Evolutionary conservation across 2,113 vertebrate species (phyloP).

Genomic region (Rhinoderma darwinii): DNA sequence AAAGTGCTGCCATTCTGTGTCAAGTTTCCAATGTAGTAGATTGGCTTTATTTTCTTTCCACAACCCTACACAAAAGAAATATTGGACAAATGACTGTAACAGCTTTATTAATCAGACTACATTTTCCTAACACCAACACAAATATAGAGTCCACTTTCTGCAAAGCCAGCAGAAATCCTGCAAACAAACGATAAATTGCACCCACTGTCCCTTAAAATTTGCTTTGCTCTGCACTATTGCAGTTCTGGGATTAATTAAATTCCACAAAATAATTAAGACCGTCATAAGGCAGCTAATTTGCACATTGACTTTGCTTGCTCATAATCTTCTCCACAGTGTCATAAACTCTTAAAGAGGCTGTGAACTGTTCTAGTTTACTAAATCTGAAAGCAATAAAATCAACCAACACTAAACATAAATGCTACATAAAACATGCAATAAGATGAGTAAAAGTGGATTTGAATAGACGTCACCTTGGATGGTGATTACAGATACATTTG

Average conservation of each 20-base stretch:
- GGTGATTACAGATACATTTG: neutral
- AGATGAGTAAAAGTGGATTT: slow-evolving; percentile 3
- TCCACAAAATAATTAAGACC: slow-evolving; percentile 60
- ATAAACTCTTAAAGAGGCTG: slow-evolving; percentile 53
- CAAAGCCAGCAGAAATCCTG: slow-evolving; percentile 50
- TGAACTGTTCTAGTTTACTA: slow-evolving; percentile 27
- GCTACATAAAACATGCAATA: neutral
- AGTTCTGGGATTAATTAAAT: slow-evolving; percentile 60
- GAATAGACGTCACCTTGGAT: slow-evolving; percentile 25
- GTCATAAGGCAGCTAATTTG: slow-evolving; percentile 59
- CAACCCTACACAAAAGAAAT: slow-evolving; percentile 16
- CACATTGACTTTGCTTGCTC: slow-evolving; percentile 55
- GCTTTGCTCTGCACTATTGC: slow-evolving; percentile 57
- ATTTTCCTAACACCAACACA: slow-evolving; percentile 35
- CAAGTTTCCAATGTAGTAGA: neutral
- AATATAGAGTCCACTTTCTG: slow-evolving; percentile 38
- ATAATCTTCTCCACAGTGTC: slow-evolving; percentile 56
- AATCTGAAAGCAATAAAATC: slow-evolving; percentile 23
- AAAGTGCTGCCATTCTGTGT: slow-evolving; percentile 22
- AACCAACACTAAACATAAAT: neutral
- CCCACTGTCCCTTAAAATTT: slow-evolving; percentile 59
- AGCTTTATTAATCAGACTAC: slow-evolving; percentile 49
- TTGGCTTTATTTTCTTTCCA: neutral
- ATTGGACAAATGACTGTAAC: slow-evolving; percentile 28
- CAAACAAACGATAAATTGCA: slow-evolving; percentile 56